phyloP scores from a whole-genome alignment of 2,113 vertebrate genomes.

The Chascanopsetta lugubris region DNA sequence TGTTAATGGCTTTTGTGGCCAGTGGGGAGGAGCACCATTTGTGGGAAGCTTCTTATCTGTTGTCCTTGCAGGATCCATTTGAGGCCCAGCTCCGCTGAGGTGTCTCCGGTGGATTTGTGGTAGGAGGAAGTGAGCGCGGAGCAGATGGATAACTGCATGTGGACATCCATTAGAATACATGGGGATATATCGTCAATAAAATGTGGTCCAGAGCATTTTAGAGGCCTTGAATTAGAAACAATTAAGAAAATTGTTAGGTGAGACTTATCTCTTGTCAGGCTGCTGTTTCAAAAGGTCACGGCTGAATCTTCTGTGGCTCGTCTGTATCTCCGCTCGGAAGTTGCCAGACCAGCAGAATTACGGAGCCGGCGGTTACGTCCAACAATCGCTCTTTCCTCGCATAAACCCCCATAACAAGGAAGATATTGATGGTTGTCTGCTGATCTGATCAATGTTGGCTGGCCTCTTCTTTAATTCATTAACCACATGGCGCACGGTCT shows the following conservation, averaged over 20 bases:
- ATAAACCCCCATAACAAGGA: constrained; percentile 33
- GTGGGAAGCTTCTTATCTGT: too few relatives aligned
- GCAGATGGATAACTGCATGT: background rate
- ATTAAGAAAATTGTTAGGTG: background rate
- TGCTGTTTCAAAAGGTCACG: background rate
- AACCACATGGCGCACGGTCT: constrained; percentile 38
- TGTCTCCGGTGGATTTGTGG: too few relatives aligned
- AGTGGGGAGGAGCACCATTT: too few relatives aligned
- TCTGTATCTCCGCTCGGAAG: background rate
- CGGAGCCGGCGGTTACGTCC: constrained; percentile 15
- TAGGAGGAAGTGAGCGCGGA: too few relatives aligned
- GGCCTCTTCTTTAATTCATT: constrained; percentile 71
- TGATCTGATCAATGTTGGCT: constrained; percentile 62
- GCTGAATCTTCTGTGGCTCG: constrained; percentile 1
- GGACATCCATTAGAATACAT: background rate
- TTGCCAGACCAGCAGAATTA: constrained; percentile 8
- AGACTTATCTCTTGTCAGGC: background rate
- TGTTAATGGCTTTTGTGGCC: too few relatives aligned
- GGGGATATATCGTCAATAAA: background rate
- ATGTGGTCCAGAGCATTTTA: background rate
- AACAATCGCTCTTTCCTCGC: constrained; percentile 27
- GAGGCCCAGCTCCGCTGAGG: too few relatives aligned
- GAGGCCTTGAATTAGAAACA: background rate
- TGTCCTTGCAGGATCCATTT: too few relatives aligned
- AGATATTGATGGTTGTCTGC: constrained; percentile 56